phyloP scores from a whole-genome alignment of 2,888 invertebrate species.

The Hemistola chrysoprasaria region DNA sequence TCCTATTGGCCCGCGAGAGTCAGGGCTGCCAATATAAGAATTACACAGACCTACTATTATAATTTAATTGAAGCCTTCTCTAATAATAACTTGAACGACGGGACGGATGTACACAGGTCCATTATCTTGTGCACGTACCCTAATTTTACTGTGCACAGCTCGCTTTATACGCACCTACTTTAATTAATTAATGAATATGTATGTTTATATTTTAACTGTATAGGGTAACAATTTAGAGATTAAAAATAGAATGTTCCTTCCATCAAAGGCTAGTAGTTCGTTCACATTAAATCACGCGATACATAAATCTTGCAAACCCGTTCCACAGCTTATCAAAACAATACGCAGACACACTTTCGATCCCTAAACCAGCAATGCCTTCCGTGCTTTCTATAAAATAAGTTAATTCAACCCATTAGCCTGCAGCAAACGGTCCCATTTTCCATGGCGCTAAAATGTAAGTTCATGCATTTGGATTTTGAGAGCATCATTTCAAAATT shows the following conservation, averaged over 20 bases:
- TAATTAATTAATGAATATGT: conserved; percentile 18
- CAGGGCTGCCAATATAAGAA: conserved; percentile 74
- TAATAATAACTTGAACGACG: conserved; percentile 52
- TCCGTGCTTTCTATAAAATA: conserved; percentile 38
- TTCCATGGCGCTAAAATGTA: conserved; percentile 42
- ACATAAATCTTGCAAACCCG: conserved; percentile 80
- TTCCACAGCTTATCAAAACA: conserved; percentile 82
- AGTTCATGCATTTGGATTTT: conserved; percentile 47
- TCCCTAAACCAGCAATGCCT: conserved; percentile 60
- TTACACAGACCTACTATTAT: conserved; percentile 63
- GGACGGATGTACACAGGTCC: conserved; percentile 47
- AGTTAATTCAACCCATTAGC: conserved; percentile 48
- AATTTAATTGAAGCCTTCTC: conserved; percentile 66
- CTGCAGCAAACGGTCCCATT: conserved; percentile 53
- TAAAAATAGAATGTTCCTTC: conserved; percentile 72
- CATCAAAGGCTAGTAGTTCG: conserved; percentile 76
- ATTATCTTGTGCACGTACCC: conserved; percentile 41
- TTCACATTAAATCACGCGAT: conserved; percentile 81
- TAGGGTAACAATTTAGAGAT: conserved; percentile 13
- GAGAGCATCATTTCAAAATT: conserved; percentile 74
- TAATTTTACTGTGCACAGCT: conserved; percentile 35
- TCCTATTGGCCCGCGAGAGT: conserved; percentile 69
- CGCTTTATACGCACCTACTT: conserved; percentile 25
- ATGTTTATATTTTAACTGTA: conserved; percentile 12
- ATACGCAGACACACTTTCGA: conserved; percentile 80